Evolutionary conservation across 2,888 invertebrate genomes (phyloP), one percentile per base, ranked within the genome.

Genomic region (Venusia cambrica): DNA sequence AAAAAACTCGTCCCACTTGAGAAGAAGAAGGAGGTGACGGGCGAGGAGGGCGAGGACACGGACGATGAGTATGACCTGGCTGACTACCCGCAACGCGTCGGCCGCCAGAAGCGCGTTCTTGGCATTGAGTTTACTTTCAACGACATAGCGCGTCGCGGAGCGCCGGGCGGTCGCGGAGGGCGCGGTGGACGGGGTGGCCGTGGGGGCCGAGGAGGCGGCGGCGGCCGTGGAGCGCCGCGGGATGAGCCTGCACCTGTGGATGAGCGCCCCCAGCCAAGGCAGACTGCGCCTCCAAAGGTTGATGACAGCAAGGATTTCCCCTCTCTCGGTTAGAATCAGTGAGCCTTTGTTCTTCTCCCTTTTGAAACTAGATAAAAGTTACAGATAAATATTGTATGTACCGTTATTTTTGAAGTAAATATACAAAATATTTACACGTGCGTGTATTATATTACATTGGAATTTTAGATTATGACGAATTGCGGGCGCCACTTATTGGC

Each of bases 261-360:
- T 62, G 84, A 81, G 70, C 81, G 81, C 53, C 67, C 74, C 11
- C 53, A 43, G 40, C 65, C 66, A 45, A 73, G 76, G 42, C 60
- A 59, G 45, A 72, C 62, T 14, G 73, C 87, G 42, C 92, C 93
- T 54, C 96, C 97, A 8, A 96, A 97, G 81, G 96, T 98, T 51
- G 97, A 97, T 75, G 97, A 97, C 87, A 97, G 96, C 89, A 93
- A 94, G 80, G 97, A 97, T 87, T 97, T 98, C 88, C 97, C 97
- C 58, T 95, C 96, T 73, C 91, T 97, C 76, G 94, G 95, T 81
- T 95, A 93, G 75, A 75, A 68, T 56, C 66, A 62, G 71, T 72
- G 78, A 77, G 80, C 75, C 65, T 54, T 63, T 45, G 66, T 69
- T 77, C 74, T 71, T 67, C 81, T 80, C 79, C 84, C 75, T 72